Conservation (phyloP, 2,888 invertebrate genomes). For the Ephialtes manifestator region DNA sequence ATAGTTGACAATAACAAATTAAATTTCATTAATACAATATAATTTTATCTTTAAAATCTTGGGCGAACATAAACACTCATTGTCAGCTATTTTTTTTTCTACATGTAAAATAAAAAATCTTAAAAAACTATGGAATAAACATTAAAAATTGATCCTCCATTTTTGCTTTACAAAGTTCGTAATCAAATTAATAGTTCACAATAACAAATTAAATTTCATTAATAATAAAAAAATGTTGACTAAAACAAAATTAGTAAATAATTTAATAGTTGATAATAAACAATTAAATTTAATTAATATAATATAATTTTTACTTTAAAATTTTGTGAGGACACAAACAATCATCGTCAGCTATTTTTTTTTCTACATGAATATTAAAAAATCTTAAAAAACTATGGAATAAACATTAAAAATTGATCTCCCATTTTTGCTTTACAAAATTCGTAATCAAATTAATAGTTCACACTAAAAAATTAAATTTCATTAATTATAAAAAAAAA, state of each 20-base stretch:
- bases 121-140: neutral
- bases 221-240: too few relatives aligned
- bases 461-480: too few relatives aligned
- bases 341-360: neutral
- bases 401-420: neutral
- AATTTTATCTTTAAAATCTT: neutral
- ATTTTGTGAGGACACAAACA: neutral
- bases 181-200: too few relatives aligned
- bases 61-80: neutral
- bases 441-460: too few relatives aligned
- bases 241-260: too few relatives aligned
- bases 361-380: neutral
- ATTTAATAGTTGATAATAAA: neutral
- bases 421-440: neutral
- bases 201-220: too few relatives aligned
- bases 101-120: neutral
- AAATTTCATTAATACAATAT: neutral
- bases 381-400: neutral
- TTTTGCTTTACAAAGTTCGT: neutral
- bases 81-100: neutral
- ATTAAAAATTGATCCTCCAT: neutral
- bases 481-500: too few relatives aligned
- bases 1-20: neutral
- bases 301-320: neutral
- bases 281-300: neutral